Base-by-base conservation (phyloP, 2,797 vertebrate species). In the Heteromormyrus szaboi region DNA sequence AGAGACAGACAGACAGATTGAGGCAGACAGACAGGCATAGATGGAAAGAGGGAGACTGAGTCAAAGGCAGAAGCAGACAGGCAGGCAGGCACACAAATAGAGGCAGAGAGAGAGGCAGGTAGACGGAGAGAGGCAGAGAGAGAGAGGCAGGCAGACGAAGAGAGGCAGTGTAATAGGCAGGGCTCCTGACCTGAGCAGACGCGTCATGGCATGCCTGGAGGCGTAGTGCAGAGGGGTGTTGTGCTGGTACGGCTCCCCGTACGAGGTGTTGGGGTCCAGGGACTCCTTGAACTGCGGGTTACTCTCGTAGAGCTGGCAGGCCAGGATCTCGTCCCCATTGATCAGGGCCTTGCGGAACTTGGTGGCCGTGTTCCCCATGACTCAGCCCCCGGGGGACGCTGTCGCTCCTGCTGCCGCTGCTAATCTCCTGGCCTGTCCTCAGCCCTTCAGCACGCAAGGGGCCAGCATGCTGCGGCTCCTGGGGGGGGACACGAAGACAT, bases 341-440 rank as follows among this genome's bases (percentile, higher is more conserved):
- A 99, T 97, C 92, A 99, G 96, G 89, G 99, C 97, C 95, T 99
- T 99, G 84, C 99, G 98, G 93, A 99, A 99, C 94, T 99, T 99
- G 91, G 99, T 99, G 11, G 98, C 98, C 85, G 98, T 97, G 95
- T 99, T 99, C 93, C 99, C 99, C 99, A 99, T 99, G 93, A 94
- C 96, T 93, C 87, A 51, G 76, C 88, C 91, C 54, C 90, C 4
- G 89, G 79, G 65, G 59, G 88, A 88, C 89, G 89, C 89, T 89
- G 91, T 90, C 92, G 91, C 91, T 48, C 41, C 41, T 9, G 44
- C 37, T 22, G 37, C 44, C 44, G 44, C 79, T 25, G 44, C 79
- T 83, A 46, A 17, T 48, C 37, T 83, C 37, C 79, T 2, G 17
- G 53, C 85, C 85, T 2, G 84, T 85, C 54, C n/a, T 87, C 85